phyloP scores from a whole-genome alignment of 35 echinoderm and acorn worm species.

The Stichopus chloronotus region DNA sequence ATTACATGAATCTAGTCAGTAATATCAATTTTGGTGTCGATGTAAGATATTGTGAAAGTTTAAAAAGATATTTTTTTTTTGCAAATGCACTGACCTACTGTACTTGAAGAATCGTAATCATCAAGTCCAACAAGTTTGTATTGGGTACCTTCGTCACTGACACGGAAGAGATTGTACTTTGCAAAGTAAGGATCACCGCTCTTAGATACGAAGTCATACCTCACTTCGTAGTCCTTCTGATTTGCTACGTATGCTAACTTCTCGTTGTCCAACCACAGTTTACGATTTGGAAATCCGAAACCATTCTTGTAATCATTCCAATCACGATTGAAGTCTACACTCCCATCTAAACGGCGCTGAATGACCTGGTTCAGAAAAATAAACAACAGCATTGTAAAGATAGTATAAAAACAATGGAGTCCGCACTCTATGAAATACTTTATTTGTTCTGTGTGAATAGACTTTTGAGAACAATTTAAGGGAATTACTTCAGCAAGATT shows the following conservation, averaged over 20 bases:
- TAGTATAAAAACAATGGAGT: too few species aligned
- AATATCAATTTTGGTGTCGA: too few species aligned
- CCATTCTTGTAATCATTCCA: neutral
- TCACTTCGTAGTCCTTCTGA: neutral
- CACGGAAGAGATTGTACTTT: neutral
- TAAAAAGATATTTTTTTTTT: too few species aligned
- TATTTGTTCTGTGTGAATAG: too few species aligned
- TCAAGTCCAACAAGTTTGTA: neutral
- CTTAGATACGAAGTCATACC: neutral
- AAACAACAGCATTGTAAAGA: too few species aligned
- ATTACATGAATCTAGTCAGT: too few species aligned
- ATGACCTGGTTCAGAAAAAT: neutral
- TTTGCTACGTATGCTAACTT: neutral
- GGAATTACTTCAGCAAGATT: too few species aligned
- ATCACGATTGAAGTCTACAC: neutral
- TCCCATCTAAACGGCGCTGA: neutral
- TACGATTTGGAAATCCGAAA: neutral
- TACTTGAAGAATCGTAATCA: neutral
- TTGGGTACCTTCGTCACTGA: neutral
- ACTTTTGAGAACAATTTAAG: too few species aligned
- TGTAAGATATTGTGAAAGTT: too few species aligned
- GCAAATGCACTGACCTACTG: too few species aligned
- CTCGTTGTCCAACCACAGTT: neutral
- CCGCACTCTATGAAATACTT: too few species aligned
- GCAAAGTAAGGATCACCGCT: neutral